Evolutionary conservation across 2,113 vertebrate species (phyloP).

Genomic region (Mus musculus): GRCm39 chr13:46451501-46452000

Average conservation of each 20-base stretch:
- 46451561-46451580: not conserved
- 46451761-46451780: not conserved
- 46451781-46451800: not conserved
- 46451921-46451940: not conserved
- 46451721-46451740: not conserved
- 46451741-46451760: not conserved
- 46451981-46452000: not conserved
- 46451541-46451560: not conserved
- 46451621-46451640: not conserved
- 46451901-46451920: not conserved
- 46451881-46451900: not conserved
- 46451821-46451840: accelerated
- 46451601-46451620: not conserved
- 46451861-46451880: not conserved
- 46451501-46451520: not conserved
- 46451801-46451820: too few species aligned
- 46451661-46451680: not conserved
- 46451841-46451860: not conserved
- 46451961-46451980: not conserved
- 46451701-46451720: too few species aligned
- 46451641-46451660: not conserved
- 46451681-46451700: not conserved
- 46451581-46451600: not conserved
- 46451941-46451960: not conserved
- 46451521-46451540: conserved; percentile 19